A percentile compares a stretch with the other conserved stretches of the same genome.
Evolutionary conservation across 1,140 invertebrate genomes (phyloP).

Genomic region (Lepeophtheirus salmonis): DNA sequence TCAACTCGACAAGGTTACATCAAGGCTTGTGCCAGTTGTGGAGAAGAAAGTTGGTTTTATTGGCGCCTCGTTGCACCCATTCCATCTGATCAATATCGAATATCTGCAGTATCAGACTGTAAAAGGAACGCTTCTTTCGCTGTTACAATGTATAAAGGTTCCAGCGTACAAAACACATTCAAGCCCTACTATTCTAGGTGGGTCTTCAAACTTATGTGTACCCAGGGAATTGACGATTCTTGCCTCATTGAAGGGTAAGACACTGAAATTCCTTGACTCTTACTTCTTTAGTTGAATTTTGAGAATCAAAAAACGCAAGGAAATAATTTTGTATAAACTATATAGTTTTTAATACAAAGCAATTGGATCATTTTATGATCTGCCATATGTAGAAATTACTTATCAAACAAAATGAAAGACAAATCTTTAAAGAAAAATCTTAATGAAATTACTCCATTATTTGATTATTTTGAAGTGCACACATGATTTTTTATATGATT

Average conservation of each 20-base stretch:
- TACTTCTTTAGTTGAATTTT: not conserved
- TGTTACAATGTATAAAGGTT: constrained; percentile 6
- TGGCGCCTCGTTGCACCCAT: constrained; percentile 12
- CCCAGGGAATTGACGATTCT: constrained; percentile 8
- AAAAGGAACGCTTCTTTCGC: constrained; percentile 11
- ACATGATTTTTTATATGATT: too few species aligned
- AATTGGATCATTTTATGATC: too few species aligned
- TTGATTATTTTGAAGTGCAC: too few species aligned
- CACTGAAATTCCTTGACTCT: not conserved
- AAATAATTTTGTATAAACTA: too few species aligned
- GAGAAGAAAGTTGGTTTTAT: constrained; percentile 12
- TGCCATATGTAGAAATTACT: too few species aligned
- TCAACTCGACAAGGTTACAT: constrained; percentile 15
- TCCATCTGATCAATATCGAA: constrained; percentile 12
- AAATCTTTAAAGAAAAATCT: too few species aligned
- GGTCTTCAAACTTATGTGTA: constrained; percentile 17
- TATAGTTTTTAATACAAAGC: too few species aligned
- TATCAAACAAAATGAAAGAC: too few species aligned
- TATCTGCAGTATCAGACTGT: constrained; percentile 8
- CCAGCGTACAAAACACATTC: constrained; percentile 14
- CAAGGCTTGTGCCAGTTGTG: constrained; percentile 11
- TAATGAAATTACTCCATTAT: too few species aligned
- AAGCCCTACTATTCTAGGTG: constrained; percentile 17
- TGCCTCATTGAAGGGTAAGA: constrained; percentile 10
- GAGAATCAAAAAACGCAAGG: not conserved